A percentile compares a stretch with the other conserved stretches of the same genome.
These are phyloP conservation scores for Suncus etruscus DNA, from an alignment of 2,113 vertebrate genomes.

Conservation along the genomic window DNA sequence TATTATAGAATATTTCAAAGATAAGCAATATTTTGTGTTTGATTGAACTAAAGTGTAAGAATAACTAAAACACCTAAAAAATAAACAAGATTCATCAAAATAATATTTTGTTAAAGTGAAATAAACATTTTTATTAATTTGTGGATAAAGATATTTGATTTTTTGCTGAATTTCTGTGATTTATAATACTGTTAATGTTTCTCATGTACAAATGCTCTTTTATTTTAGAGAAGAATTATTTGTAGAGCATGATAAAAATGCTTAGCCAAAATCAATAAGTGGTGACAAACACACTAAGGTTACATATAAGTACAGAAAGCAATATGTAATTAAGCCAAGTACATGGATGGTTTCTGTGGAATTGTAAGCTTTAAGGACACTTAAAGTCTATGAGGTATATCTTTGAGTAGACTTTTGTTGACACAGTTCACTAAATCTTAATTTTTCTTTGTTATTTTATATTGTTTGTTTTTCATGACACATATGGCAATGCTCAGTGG, in stretches of 20 bases:
- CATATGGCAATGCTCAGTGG: no score
- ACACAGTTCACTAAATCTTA: slow-evolving; percentile 34
- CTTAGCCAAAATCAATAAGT: slow-evolving; percentile 13
- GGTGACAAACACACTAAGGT: neutral
- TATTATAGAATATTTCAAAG: neutral
- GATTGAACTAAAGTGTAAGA: neutral
- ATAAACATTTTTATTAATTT: slow-evolving; percentile 26
- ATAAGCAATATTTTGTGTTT: neutral
- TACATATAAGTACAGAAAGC: slow-evolving; percentile 5
- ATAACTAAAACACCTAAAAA: neutral
- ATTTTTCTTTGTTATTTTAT: no score
- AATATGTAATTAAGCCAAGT: slow-evolving; percentile 36
- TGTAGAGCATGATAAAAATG: neutral
- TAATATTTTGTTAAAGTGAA: slow-evolving; percentile 10
- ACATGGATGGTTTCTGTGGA: slow-evolving; percentile 33
- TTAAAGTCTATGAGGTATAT: slow-evolving; percentile 33
- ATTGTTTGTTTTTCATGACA: no score
- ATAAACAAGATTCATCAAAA: neutral
- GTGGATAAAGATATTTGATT: slow-evolving; percentile 1
- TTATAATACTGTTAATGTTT: no score
- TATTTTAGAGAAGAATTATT: slow-evolving; percentile 34
- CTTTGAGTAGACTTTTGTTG: slow-evolving; percentile 27
- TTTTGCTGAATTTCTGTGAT: no score
- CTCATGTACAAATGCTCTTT: neutral
- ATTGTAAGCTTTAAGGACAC: slow-evolving; percentile 37